Evolutionary conservation across 2,888 invertebrate species (phyloP).

Genomic region (Hypsopygia costalis): DNA sequence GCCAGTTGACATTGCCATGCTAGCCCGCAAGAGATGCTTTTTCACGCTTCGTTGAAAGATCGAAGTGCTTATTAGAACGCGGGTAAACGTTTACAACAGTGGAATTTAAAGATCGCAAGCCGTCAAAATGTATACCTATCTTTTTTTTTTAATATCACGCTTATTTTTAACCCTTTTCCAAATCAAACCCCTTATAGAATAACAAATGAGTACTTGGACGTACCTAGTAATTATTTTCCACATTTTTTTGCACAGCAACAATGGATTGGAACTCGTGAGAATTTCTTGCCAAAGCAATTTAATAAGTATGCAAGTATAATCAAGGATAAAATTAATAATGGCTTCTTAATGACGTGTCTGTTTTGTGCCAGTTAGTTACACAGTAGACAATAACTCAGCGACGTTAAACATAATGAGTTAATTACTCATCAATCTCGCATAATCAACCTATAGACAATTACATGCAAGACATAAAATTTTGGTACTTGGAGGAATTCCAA

Average conservation of each 20-base stretch:
- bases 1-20: too few relatives aligned
- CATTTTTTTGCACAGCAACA: background rate
- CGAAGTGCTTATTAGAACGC: too few relatives aligned
- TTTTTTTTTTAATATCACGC: too few relatives aligned
- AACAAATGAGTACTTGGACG: too few relatives aligned
- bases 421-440: slow-evolving; percentile 4
- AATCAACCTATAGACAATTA: background rate
- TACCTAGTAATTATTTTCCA: too few relatives aligned
- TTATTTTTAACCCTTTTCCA: too few relatives aligned
- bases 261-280: slow-evolving; percentile 1
- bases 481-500: slow-evolving; percentile 1
- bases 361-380: background rate
- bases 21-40: too few relatives aligned
- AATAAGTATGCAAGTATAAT: background rate
- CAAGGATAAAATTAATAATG: slow-evolving; percentile 5
- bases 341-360: background rate
- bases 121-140: too few relatives aligned
- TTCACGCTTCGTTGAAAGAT: too few relatives aligned
- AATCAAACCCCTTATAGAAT: too few relatives aligned
- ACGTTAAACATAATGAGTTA: slow-evolving; percentile 1
- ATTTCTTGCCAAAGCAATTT: background rate
- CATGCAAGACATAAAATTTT: background rate
- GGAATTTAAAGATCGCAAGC: too few relatives aligned
- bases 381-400: background rate
- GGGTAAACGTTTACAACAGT: too few relatives aligned